Evolutionary conservation across 2,888 invertebrate species (phyloP), one percentile per base, ranked within the genome.

Genomic region (Ormyrus thymus): DNA sequence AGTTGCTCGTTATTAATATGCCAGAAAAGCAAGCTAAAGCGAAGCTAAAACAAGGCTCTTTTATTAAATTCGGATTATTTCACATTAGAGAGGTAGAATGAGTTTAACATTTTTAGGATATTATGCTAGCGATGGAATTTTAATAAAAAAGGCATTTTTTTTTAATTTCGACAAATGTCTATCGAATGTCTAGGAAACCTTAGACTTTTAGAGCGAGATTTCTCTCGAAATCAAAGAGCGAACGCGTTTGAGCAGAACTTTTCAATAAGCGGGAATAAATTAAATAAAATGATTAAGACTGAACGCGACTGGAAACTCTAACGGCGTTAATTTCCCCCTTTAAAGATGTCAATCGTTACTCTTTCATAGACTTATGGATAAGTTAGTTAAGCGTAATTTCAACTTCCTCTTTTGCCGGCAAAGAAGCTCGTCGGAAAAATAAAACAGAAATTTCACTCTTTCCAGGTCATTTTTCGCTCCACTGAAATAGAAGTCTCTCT

Each of bases 331-430:
- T 70, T 69, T 59, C 53, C 64, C 46, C 29, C 55, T 77, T 68
- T 53, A 7, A 1, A 53, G 29, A 64, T 15, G 56, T 46, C 55
- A 15, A 56, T 56, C 7, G 58, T 55, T 29, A n/a, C 8, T 56
- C 50, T 70, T 56, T 53, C 59, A n/a, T 8, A 13, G 43, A 43
- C 13, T 66, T 48, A 43, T 9, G 10, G 56, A 43, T 73, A 74
- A 74, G 48, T 75, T 56, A 64, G 74, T 79, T 79, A 59, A 65
- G 53, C 55, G 75, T 70, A 66, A 70, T 75, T 69, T 59, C 53
- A 70, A 69, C 46, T 68, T 66, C 58, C 10, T 46, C 43, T 43
- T 56, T 3, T 5, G 9, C 11, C 48, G 7, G 15, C 10, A 13
- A 29, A 11, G 43, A 70, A 70, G 10, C 51, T 69, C 29, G 29